These are phyloP conservation scores for Sterrhoptilus dennistouni DNA, from an alignment of 2,113 vertebrate genomes.

Conservation along the genomic window DNA sequence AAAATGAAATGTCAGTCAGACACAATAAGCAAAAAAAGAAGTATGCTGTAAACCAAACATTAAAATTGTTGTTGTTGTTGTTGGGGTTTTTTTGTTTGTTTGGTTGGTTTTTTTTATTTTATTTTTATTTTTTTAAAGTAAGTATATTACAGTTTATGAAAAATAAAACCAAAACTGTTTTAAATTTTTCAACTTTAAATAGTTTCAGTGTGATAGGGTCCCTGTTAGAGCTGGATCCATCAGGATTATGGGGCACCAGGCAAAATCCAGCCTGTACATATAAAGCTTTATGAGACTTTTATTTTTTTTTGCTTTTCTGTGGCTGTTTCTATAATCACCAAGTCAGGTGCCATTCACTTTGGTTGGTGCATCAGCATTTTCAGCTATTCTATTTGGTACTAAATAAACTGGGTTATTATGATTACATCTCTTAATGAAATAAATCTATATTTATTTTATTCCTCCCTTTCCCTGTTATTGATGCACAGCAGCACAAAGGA, in stretches of 20 bases:
- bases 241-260: neutral
- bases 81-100: no score
- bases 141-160: neutral
- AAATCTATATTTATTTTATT: neutral
- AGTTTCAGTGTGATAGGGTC: neutral
- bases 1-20: neutral
- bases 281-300: neutral
- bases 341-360: neutral
- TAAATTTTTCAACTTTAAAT: neutral
- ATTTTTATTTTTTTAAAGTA: neutral
- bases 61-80: no score
- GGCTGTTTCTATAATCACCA: neutral
- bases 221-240: neutral
- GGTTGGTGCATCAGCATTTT: neutral
- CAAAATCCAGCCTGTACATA: neutral
- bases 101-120: no score
- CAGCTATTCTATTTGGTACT: neutral
- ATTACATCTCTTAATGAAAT: neutral
- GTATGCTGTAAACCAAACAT: rapidly evolving
- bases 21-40: neutral
- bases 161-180: neutral
- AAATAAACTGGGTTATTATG: neutral
- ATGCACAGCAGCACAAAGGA: neutral
- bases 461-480: neutral
- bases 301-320: neutral